These are phyloP conservation scores for Helarctos malayanus DNA, from an alignment of 2,797 vertebrate species.

Conservation along the genomic window DNA sequence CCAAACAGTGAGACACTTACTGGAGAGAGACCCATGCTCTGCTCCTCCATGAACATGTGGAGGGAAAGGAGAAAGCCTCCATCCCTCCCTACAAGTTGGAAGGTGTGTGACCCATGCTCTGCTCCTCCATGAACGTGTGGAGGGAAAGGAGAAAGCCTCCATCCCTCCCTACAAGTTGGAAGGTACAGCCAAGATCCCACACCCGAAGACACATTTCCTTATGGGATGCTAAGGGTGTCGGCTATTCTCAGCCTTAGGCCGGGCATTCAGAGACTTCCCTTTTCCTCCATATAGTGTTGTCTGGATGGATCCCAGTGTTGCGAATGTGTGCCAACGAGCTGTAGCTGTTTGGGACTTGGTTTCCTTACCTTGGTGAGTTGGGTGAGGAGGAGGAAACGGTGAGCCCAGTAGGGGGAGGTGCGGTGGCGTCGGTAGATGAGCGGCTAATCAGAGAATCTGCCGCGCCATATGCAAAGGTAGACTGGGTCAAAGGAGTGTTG, in stretches of 20 bases:
- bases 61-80: neutral
- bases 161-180: neutral
- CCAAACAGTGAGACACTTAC: neutral
- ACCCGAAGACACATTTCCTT: neutral
- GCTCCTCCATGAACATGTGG: fast-evolving
- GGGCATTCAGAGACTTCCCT: neutral
- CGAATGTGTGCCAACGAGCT: neutral
- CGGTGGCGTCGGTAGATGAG: neutral
- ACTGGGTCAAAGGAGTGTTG: neutral
- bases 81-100: no score
- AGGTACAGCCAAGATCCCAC: neutral
- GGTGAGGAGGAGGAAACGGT: neutral
- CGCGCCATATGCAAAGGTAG: neutral
- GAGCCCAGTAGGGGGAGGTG: fast-evolving
- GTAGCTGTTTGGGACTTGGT: neutral
- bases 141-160: neutral
- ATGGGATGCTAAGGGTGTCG: neutral
- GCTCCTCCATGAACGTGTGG: fast-evolving
- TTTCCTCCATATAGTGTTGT: neutral
- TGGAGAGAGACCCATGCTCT: neutral
- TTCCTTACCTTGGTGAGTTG: neutral
- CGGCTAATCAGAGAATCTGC: neutral
- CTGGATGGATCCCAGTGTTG: neutral
- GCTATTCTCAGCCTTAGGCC: neutral
- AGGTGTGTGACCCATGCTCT: neutral